These are phyloP conservation scores for Herpetotheres cachinnans DNA, from an alignment of 2,113 vertebrate genomes.

Conservation along the genomic window DNA sequence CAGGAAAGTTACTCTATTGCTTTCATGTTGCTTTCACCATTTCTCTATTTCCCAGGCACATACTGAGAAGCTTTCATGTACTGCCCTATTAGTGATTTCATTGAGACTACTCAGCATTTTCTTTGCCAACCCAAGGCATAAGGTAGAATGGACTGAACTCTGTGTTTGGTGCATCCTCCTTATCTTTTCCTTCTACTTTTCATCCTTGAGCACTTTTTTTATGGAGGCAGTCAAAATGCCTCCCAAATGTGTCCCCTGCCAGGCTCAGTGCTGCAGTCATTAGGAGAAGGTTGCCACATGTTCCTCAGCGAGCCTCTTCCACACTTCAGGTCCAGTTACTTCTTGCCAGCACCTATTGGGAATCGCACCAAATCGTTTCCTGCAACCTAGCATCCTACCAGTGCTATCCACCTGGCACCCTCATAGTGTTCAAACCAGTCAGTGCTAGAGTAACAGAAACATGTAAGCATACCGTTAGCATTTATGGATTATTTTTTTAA, in stretches of 20 bases:
- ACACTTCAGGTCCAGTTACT: background rate
- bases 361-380: background rate
- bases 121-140: background rate
- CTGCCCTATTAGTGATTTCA: background rate
- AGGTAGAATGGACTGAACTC: background rate
- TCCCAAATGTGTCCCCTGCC: background rate
- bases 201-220: background rate
- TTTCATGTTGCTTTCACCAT: background rate
- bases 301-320: background rate
- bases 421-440: background rate
- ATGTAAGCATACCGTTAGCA: accelerated
- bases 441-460: background rate
- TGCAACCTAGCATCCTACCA: background rate
- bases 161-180: background rate
- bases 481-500: background rate
- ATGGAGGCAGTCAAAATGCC: background rate
- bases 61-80: background rate
- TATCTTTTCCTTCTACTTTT: background rate
- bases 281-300: background rate
- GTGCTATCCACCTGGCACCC: background rate
- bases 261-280: background rate
- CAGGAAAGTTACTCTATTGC: background rate
- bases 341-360: background rate
- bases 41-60: background rate
- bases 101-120: background rate